Base-by-base conservation (phyloP, 2,888 invertebrate genomes). In the Eulithis prunata region DNA sequence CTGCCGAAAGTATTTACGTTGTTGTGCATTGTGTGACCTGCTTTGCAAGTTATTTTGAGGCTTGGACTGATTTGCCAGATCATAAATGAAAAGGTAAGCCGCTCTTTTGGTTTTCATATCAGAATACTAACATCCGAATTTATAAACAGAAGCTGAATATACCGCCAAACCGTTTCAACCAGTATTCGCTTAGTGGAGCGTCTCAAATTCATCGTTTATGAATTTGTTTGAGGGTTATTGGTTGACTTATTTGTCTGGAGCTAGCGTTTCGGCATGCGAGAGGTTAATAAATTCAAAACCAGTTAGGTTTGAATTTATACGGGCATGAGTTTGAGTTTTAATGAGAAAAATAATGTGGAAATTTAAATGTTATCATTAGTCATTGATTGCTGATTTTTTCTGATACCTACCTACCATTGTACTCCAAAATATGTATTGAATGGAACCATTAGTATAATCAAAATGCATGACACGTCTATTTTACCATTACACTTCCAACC, bases 51-150 rank as follows among this genome's bases (percentile, higher is more conserved):
- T 67, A 57, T 62, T 66, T 69, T 65, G 53, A 61, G 41, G 55
- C 45, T 63, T 49, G 21, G 46, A 43, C 43, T 49, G 41, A 71
- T 66, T 72, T 72, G 71, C 64, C 64, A 70, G 69, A 75, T 73
- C 57, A 63, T 71, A 70, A 64, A 67, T 70, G 70, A 71, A 62
- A 62, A 64, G 65, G 62, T 70, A 53, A 63, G 69, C 66, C 21
- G 14, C 21, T 38, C 36, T 14, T 43, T 52, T 32, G 32, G 32
- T n/a, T 52, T 52, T n/a, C 28, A 41, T 28, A 13, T 53, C 8
- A 36, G 36, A 36, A 6, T 21, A 21, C 1, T 14, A 4, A 47
- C 13, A 1, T 14, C 2, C 6, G 13, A 6, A 32, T 32, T 32
- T 3, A 32, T 32, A 32, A 6, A 32, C 2, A 32, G 32, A 21